Evolutionary conservation across 92 coral and sea anemone species (phyloP), one percentile per base, ranked within the genome.

Genomic region (Paragorgia papillata): DNA sequence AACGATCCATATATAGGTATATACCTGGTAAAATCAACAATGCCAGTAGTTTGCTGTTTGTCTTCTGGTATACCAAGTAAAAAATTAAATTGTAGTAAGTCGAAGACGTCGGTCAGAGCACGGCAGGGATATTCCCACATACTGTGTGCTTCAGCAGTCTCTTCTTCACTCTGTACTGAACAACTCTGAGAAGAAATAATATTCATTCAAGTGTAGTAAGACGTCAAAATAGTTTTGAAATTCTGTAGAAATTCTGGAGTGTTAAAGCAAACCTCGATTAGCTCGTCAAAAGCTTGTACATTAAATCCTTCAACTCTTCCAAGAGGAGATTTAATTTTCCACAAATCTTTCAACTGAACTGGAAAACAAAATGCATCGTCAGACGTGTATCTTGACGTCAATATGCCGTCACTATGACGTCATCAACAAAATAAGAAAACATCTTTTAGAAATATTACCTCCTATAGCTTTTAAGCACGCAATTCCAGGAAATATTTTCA

Each of bases 291-390:
- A 35, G 89, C 78, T 35, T 82, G 46, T 37, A 92, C 79, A 28
- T 92, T 90, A 74, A 92, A 90, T 1, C 97, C 97, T 61, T 92
- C 96, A 1, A 92, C 91, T 29, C 27, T 78, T 65, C 85, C 79
- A 12, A 90, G 88, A 10, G 96, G 97, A 17, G 96, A 87, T 74
- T 90, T 96, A 33, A 91, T 90, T 75, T 92, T 92, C 97, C 97
- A 92, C 44, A 92, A 85, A 76, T 92, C 96, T 62, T 92, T 84
- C 69, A 90, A 90, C 74, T 92, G 87, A 8, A 92, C 97, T 90
- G 22, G 44, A 24, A 73, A 20, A 35, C 9, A 63, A 20, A 34
- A 32, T n/a, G 51, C 22, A 33, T 63, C 29, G 17, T n/a, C 29
- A n/a, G n/a, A n/a, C n/a, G n/a, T n/a, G n/a, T n/a, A n/a, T n/a